Evolutionary conservation across 2,888 invertebrate genomes (phyloP).

Genomic region (Acanthoscelides obtectus): DNA sequence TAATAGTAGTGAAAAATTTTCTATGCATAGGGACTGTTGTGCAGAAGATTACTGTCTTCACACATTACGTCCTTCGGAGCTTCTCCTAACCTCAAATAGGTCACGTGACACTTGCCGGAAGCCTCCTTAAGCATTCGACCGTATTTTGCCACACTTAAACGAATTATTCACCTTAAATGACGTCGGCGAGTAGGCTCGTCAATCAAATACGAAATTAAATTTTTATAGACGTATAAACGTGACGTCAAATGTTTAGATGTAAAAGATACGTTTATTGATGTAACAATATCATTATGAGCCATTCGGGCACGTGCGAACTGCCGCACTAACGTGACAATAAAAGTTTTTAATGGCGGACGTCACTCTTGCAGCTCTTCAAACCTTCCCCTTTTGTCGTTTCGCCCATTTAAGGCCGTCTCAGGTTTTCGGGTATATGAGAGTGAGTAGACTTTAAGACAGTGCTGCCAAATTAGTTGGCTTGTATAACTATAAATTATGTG

Average conservation of each 20-base stretch:
- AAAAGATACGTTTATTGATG: slow-evolving; percentile 47
- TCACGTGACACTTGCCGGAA: no score
- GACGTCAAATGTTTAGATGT: slow-evolving; percentile 46
- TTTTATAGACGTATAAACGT: slow-evolving; percentile 48
- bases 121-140: no score
- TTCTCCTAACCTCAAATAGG: no score
- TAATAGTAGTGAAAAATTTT: no score
- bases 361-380: slow-evolving; percentile 29
- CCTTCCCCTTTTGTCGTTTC: background rate
- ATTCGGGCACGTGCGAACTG: slow-evolving; percentile 46
- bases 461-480: no score
- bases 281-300: slow-evolving; percentile 48
- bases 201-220: slow-evolving; percentile 48
- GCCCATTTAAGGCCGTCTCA: slow-evolving; percentile 4
- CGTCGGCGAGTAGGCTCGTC: slow-evolving; percentile 45
- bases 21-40: no score
- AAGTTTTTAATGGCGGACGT: slow-evolving; percentile 47
- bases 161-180: slow-evolving; percentile 31
- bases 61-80: no score
- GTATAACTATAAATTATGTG: no score
- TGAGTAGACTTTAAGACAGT: no score
- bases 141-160: background rate
- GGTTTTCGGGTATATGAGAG: no score
- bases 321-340: slow-evolving; percentile 47
- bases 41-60: no score